phyloP scores from a whole-genome alignment of 2,113 vertebrate genomes.

The Leptobrachium leishanense region DNA sequence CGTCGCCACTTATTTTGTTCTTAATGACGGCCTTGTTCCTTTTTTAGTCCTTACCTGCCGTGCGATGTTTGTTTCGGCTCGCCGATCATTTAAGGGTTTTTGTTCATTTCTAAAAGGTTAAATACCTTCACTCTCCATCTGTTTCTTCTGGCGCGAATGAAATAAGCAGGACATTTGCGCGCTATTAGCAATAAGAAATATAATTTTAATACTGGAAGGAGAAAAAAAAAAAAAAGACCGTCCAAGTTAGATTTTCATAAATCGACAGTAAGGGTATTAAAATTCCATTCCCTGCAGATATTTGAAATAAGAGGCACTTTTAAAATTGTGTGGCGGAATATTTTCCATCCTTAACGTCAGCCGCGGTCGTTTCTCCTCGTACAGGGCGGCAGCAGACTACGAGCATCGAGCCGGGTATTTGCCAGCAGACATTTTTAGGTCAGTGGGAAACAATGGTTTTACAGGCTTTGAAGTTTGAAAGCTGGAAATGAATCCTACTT shows the following conservation, averaged over 20 bases:
- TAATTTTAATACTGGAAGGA: conserved; percentile 48
- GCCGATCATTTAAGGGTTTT: background rate
- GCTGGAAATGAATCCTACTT: conserved; percentile 50
- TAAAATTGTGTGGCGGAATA: conserved; percentile 13
- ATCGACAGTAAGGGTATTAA: conserved; percentile 50
- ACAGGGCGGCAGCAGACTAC: background rate
- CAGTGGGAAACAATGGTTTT: conserved; percentile 46
- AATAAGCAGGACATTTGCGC: conserved; percentile 30
- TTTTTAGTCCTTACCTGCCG: no score
- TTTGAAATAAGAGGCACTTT: conserved; percentile 32
- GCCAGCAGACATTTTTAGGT: conserved; percentile 53
- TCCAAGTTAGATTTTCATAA: conserved; percentile 47
- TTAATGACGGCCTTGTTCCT: no score
- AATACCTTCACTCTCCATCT: background rate
- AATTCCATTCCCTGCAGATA: conserved; percentile 47
- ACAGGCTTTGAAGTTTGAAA: conserved; percentile 59
- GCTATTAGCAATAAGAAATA: conserved; percentile 40
- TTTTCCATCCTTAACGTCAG: background rate
- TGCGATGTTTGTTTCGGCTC: no score
- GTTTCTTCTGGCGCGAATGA: conserved; percentile 24
- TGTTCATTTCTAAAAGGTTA: background rate
- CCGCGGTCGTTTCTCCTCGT: background rate
- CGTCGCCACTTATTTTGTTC: no score
- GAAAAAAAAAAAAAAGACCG: conserved; percentile 35
- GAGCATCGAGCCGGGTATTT: background rate